phyloP scores from a whole-genome alignment of 2,888 invertebrate genomes.

The Chymomyza amoena region DNA sequence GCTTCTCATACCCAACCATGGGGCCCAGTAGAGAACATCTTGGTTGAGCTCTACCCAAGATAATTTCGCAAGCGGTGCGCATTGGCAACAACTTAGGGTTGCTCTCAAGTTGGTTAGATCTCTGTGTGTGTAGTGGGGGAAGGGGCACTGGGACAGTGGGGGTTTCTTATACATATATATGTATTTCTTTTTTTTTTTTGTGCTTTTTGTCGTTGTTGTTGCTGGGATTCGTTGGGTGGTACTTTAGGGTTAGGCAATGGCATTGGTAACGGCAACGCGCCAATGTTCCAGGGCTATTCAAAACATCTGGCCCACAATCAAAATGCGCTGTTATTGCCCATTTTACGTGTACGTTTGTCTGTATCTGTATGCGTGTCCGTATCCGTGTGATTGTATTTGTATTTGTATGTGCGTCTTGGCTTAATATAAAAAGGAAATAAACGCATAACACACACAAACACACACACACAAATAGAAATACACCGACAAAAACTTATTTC shows the following conservation, averaged over 20 bases:
- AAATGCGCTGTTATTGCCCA: slow-evolving; percentile 61
- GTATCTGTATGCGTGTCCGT: slow-evolving; percentile 9
- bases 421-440: slow-evolving; percentile 39
- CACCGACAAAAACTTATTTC: slow-evolving; percentile 23
- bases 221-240: slow-evolving; percentile 21
- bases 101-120: background rate
- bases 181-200: background rate
- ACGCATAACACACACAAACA: slow-evolving; percentile 34
- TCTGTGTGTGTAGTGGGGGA: background rate
- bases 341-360: slow-evolving; percentile 33
- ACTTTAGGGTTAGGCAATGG: slow-evolving; percentile 53
- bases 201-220: background rate
- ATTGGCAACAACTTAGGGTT: slow-evolving; percentile 16
- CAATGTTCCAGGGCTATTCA: slow-evolving; percentile 39
- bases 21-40: background rate
- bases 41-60: slow-evolving; percentile 27
- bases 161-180: slow-evolving; percentile 6
- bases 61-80: slow-evolving; percentile 53
- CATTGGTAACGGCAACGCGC: slow-evolving; percentile 27
- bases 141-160: background rate
- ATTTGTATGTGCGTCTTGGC: slow-evolving; percentile 14
- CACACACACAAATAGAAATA: background rate
- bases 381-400: background rate
- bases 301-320: slow-evolving; percentile 62
- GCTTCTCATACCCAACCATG: background rate